Percentiles rank a stretch among this genome's conserved stretches.
Conservation (phyloP, 1,140 invertebrate species). For the Agrypnia vestita region DNA sequence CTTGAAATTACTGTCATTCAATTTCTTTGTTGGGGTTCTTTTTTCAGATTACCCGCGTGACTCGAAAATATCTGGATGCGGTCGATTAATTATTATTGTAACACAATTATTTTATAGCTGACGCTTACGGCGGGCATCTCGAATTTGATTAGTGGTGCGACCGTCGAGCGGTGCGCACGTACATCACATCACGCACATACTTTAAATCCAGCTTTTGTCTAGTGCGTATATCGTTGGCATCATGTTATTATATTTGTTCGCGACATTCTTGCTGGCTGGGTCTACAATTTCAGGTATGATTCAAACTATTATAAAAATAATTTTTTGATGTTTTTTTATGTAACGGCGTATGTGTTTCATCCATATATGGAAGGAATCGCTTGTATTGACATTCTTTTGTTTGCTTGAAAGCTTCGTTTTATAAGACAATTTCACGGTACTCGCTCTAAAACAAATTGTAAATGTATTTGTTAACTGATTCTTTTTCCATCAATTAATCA, state of each 20-base stretch:
- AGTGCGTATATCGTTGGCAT: neutral
- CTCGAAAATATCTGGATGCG: neutral
- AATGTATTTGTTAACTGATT: too few species aligned
- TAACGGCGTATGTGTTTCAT: too few species aligned
- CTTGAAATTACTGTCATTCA: too few species aligned
- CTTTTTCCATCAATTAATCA: too few species aligned
- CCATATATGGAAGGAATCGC: too few species aligned
- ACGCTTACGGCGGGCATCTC: neutral
- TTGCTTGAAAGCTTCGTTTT: too few species aligned
- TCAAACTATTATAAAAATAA: neutral
- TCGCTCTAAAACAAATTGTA: too few species aligned
- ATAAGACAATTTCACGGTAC: too few species aligned
- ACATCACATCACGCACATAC: neutral
- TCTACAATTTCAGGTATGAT: conserved; percentile 17
- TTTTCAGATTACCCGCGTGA: neutral
- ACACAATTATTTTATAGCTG: neutral
- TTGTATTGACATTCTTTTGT: too few species aligned
- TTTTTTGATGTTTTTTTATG: too few species aligned
- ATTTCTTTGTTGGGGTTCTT: neutral
- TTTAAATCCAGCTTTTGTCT: neutral
- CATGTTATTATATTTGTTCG: conserved; percentile 39
- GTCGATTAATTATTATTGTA: conserved; percentile 1
- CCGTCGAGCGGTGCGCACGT: neutral
- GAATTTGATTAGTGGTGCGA: neutral
- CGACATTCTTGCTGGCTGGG: conserved; percentile 11